These are phyloP conservation scores for Ailuropoda melanoleuca DNA, from an alignment of 2,113 vertebrate species.

Conservation along the genomic window DNA sequence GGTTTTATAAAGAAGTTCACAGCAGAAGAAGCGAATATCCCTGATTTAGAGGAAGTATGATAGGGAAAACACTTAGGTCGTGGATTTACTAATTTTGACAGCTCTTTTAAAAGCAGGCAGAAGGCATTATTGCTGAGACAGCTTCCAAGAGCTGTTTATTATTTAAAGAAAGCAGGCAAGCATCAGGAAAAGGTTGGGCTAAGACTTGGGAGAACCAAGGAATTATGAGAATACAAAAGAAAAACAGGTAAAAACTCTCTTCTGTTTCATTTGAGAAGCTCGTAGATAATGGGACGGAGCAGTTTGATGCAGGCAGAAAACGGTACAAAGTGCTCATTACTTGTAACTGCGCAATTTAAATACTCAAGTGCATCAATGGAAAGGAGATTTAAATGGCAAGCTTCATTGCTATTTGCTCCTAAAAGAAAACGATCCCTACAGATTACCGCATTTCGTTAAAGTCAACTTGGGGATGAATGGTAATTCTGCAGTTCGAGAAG, in stretches of 20 bases:
- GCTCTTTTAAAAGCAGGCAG: constrained; percentile 1
- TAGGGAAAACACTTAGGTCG: neutral
- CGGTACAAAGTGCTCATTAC: constrained; percentile 64
- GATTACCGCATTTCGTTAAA: constrained; percentile 48
- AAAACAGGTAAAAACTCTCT: constrained; percentile 18
- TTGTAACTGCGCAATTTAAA: constrained; percentile 74
- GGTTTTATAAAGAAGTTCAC: constrained; percentile 63
- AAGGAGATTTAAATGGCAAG: constrained; percentile 68
- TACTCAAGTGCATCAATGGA: constrained; percentile 59
- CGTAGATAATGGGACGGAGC: constrained; percentile 28
- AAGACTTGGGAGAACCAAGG: neutral
- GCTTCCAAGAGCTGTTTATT: neutral
- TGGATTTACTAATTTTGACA: constrained; percentile 41
- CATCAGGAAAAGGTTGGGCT: neutral
- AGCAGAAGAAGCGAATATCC: constrained; percentile 25
- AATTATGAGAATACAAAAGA: neutral
- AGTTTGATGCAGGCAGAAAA: constrained; percentile 53
- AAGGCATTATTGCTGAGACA: neutral
- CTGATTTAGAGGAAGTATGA: neutral
- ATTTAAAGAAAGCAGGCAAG: neutral
- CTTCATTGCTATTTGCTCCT: constrained; percentile 67
- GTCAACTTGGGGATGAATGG: neutral
- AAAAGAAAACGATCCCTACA: constrained; percentile 59
- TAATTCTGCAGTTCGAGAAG: constrained; percentile 55
- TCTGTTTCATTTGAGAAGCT: constrained; percentile 26